Percentiles rank a stretch among this genome's conserved stretches.
These are phyloP conservation scores for Hycleus phaleratus DNA, from an alignment of 1,140 invertebrate species.

Conservation along the genomic window DNA sequence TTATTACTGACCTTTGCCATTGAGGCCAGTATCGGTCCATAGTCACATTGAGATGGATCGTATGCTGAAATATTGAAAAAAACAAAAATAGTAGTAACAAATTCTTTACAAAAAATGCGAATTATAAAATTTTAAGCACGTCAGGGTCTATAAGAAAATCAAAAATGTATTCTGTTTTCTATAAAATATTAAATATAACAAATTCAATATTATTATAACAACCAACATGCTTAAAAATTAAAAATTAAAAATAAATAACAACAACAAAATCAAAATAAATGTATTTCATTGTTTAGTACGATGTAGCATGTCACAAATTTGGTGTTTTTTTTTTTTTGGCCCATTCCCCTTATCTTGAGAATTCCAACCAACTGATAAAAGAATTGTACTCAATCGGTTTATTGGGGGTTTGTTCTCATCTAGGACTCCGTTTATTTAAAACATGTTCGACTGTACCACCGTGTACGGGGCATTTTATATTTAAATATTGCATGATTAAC, in stretches of 20 bases:
- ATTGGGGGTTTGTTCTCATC: background rate
- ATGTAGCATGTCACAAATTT: no score
- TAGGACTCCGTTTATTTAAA: conserved; percentile 10
- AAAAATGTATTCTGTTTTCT: background rate
- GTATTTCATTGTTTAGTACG: no score
- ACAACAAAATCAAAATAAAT: no score
- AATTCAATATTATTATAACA: conserved; percentile 6
- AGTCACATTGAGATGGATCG: conserved; percentile 40
- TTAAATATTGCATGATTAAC: conserved; percentile 42
- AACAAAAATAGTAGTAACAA: conserved; percentile 16
- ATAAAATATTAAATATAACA: background rate
- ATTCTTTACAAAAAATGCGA: conserved; percentile 6
- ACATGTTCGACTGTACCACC: conserved; percentile 31
- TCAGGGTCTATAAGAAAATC: conserved; percentile 16
- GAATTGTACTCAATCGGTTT: conserved; percentile 7
- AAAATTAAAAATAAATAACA: conserved; percentile 1
- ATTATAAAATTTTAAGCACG: conserved; percentile 27
- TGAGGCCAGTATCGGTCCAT: conserved; percentile 42
- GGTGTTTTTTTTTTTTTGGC: no score
- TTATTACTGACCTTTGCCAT: conserved; percentile 41
- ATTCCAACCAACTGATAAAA: background rate
- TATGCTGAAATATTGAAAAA: conserved; percentile 42
- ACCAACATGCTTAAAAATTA: conserved; percentile 30
- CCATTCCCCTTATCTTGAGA: no score
- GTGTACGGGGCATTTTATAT: conserved; percentile 40